Evolutionary conservation across 2,797 vertebrate species (phyloP), one percentile per base, ranked within the genome.

Genomic region (Vultur gryphus): DNA sequence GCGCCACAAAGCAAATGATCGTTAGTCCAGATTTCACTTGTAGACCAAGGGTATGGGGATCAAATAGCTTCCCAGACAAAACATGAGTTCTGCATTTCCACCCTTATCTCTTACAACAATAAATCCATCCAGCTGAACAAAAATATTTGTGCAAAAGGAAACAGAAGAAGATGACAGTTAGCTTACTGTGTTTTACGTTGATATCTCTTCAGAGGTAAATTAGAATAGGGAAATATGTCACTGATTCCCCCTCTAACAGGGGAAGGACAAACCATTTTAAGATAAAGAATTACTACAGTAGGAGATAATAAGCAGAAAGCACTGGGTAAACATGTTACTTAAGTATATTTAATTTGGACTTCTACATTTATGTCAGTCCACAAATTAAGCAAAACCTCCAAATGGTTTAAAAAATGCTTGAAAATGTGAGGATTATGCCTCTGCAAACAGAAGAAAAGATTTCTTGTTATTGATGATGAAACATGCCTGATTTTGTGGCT

Each of bases 321-420:
- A 46, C 13, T 29, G 19, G 1, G n/a, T 80, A 89, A 65, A 84
- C 51, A 51, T 28, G 28, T 84, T 89, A 79, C 46, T 76, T 69
- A 57, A 89, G 49, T 31, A 62, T 49, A 46, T 81, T 93, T 79
- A 94, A 89, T 87, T 62, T 82, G 18, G 46, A 84, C 13, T 65
- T 89, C 77, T 93, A 61, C 46, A 28, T 84, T 91, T 90, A 80
- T 93, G 75, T 72, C 61, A 89, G 86, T 84, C 54, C 76, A 72
- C 58, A 89, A 91, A 89, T 93, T 39, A 90, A 51, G 49, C 33
- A 79, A 83, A 66, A 85, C 4, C 18, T 94, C 75, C 70, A 92
- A 86, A 95, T 33, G 49, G 62, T 91, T 97, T 78, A 78, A 93
- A 93, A 96, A 61, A 55, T 84, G 61, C 52, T 95, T 72, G 73